These are phyloP conservation scores for Chloropsis cyanopogon DNA, from an alignment of 2,113 vertebrate genomes.

Conservation along the genomic window DNA sequence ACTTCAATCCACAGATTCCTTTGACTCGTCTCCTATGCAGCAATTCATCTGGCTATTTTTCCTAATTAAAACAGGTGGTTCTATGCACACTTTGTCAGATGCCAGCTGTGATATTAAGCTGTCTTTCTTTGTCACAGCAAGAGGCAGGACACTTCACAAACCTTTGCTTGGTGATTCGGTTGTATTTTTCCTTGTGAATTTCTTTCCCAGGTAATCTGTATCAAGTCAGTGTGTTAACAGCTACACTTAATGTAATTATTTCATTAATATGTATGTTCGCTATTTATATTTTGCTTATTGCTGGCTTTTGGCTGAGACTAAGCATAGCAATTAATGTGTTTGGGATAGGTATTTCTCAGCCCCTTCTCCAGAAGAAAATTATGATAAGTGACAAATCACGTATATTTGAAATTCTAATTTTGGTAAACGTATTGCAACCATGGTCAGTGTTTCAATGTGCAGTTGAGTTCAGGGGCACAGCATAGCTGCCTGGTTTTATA, in stretches of 20 bases:
- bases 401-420: neutral
- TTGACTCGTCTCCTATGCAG: neutral
- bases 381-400: neutral
- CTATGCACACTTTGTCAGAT: neutral
- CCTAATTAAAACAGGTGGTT: neutral
- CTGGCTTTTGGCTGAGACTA: neutral
- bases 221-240: neutral
- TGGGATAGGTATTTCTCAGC: neutral
- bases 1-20: neutral
- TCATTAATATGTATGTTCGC: neutral
- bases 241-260: neutral
- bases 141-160: neutral
- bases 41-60: neutral
- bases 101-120: neutral
- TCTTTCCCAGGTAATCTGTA: neutral
- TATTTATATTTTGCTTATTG: neutral
- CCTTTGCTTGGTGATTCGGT: neutral
- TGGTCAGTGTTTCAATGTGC: neutral
- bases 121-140: neutral
- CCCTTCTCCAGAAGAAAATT: neutral
- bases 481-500: neutral
- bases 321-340: neutral
- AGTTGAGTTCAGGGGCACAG: neutral
- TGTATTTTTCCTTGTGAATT: neutral
- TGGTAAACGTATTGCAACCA: accelerated